A percentile compares a stretch with the other conserved stretches of the same genome.
Conservation (phyloP, 2,888 invertebrate species). For the Drosophila formosana region DNA sequence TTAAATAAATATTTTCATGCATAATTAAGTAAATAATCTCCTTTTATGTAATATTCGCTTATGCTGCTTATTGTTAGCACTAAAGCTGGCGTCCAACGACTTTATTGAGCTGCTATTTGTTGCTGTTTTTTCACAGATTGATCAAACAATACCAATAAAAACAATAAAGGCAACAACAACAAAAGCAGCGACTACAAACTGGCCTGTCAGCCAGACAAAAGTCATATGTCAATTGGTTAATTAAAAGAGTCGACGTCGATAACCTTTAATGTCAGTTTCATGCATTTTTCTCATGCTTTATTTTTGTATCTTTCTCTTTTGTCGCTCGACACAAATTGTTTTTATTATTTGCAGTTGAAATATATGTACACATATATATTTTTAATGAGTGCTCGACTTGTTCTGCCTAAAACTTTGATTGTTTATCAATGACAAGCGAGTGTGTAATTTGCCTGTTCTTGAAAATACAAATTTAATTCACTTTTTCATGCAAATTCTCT, state of each 20-base stretch:
- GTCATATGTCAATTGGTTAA: constrained; percentile 79
- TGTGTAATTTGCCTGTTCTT: constrained; percentile 18
- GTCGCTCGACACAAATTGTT: constrained; percentile 11
- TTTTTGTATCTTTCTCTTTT: constrained; percentile 47
- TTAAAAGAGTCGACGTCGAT: constrained; percentile 66
- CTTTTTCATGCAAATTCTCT: constrained; percentile 26
- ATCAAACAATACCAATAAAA: constrained; percentile 40
- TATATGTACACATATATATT: neutral
- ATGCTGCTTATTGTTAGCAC: constrained; percentile 12
- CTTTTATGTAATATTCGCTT: constrained; percentile 18
- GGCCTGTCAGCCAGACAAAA: constrained; percentile 43
- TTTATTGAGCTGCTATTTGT: constrained; percentile 19
- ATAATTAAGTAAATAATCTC: constrained; percentile 17
- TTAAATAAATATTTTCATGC: neutral
- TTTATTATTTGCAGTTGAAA: neutral
- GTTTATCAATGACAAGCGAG: constrained; percentile 30
- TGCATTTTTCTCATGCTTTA: constrained; percentile 36
- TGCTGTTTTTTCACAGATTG: constrained; percentile 16
- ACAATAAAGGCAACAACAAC: constrained; percentile 10
- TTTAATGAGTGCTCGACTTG: constrained; percentile 22
- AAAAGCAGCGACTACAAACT: constrained; percentile 30
- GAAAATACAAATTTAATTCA: neutral
- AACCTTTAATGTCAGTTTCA: constrained; percentile 71
- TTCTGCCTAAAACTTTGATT: constrained; percentile 54
- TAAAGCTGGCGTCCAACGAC: constrained; percentile 9